Percentiles rank a stretch among this genome's conserved stretches.
Evolutionary conservation across 2,113 vertebrate species (phyloP).

Genomic region (Cochlearius cochlearius): DNA sequence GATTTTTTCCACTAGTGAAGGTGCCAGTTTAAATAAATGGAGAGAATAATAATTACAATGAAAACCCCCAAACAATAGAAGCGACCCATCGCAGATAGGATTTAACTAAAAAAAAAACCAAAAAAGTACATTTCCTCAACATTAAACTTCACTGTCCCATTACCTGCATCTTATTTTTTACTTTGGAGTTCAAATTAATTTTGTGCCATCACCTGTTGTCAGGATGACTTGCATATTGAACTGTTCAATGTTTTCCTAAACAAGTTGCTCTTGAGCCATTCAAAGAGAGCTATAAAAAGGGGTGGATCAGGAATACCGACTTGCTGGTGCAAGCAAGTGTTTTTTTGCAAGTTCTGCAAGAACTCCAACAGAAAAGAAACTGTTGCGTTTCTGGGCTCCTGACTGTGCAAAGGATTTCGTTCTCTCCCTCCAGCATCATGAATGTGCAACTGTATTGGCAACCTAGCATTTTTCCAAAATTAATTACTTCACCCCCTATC

Average conservation of each 20-base stretch:
- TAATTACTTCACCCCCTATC: background rate
- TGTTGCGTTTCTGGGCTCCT: background rate
- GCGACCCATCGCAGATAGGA: background rate
- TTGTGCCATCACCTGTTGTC: background rate
- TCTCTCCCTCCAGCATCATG: background rate
- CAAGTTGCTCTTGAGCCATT: background rate
- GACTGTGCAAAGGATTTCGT: background rate
- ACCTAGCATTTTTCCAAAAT: background rate
- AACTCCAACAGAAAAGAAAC: background rate
- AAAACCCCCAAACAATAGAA: background rate
- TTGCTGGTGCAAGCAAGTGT: fast-evolving
- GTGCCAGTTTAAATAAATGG: background rate
- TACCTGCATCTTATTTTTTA: background rate
- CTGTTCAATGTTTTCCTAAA: background rate
- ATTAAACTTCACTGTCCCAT: background rate
- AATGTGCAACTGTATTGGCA: background rate
- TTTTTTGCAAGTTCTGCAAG: background rate
- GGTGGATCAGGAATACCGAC: background rate
- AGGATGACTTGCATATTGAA: background rate
- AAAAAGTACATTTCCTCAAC: fast-evolving
- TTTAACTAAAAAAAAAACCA: background rate
- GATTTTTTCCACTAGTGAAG: background rate
- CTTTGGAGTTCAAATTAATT: background rate
- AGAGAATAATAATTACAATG: background rate
- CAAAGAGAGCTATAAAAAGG: background rate